phyloP scores from a whole-genome alignment of 35 echinoderm and acorn worm genomes.

The Diadema setosum region DNA sequence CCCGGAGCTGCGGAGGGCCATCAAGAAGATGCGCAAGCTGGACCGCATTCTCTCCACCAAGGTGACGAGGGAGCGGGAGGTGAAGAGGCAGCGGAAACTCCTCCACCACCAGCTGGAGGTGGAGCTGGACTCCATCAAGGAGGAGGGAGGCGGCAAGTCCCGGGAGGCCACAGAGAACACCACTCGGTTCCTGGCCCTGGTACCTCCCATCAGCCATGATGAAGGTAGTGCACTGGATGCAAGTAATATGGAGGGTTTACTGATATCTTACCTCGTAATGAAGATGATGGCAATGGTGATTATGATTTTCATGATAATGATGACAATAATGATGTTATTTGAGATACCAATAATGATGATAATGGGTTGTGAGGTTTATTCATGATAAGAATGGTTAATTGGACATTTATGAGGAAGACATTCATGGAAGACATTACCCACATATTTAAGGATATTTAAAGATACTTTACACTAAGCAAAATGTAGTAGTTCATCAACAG shows the following conservation, averaged over 20 bases:
- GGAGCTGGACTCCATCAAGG: conserved; percentile 76
- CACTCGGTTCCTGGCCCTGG: conserved; percentile 71
- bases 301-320: background rate
- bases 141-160: conserved; percentile 68
- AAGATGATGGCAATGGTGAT: background rate
- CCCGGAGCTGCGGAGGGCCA: conserved; percentile 69
- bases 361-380: no score
- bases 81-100: conserved; percentile 75
- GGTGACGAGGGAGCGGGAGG: conserved; percentile 65
- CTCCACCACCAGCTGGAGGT: conserved; percentile 60
- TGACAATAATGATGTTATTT: no score
- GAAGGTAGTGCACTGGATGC: no score
- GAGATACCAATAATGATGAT: no score
- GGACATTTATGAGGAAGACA: no score
- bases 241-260: no score
- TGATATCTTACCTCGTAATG: no score
- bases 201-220: conserved; percentile 78
- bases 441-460: no score
- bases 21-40: conserved; percentile 94
- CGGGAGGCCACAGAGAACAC: conserved; percentile 87
- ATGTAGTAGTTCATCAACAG: no score
- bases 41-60: conserved; percentile 83
- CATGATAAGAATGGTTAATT: no score
- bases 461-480: no score
- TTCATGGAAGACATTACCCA: no score